Conservation (phyloP, 2,888 invertebrate species). For the Syritta pipiens region DNA sequence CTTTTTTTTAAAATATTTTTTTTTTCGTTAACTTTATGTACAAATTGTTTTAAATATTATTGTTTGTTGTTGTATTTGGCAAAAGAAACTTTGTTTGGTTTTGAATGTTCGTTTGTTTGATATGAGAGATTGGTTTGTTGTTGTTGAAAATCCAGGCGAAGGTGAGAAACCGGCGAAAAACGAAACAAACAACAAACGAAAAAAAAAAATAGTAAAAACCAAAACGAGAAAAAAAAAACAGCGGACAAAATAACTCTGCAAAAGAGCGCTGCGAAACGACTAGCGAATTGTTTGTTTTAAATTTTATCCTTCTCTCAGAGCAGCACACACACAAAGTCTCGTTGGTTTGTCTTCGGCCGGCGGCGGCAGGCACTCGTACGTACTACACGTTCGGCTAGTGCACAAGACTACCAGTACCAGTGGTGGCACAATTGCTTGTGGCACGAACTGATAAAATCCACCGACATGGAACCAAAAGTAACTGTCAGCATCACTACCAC, state of each 20-base stretch:
- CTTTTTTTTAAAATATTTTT: conserved; percentile 24
- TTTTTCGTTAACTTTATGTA: conserved; percentile 14
- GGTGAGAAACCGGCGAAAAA: not conserved
- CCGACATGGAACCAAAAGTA: conserved; percentile 64
- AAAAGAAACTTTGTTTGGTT: conserved; percentile 27
- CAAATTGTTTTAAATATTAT: conserved; percentile 2
- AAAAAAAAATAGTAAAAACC: not conserved
- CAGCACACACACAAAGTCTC: conserved; percentile 62
- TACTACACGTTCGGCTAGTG: conserved; percentile 66
- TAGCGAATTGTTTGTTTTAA: conserved; percentile 61
- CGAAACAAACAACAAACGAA: not conserved
- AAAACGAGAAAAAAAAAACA: conserved; percentile 8
- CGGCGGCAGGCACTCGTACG: conserved; percentile 62
- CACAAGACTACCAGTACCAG: conserved; percentile 69
- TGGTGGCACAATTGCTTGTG: conserved; percentile 69
- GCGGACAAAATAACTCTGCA: conserved; percentile 37
- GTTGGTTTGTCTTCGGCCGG: conserved; percentile 49
- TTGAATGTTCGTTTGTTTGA: conserved; percentile 10
- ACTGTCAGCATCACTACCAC: conserved; percentile 55
- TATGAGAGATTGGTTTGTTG: not conserved
- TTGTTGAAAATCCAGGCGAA: conserved; percentile 18
- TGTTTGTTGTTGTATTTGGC: conserved; percentile 31
- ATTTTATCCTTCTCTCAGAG: conserved; percentile 37
- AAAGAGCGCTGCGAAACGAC: conserved; percentile 48
- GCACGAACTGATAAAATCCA: conserved; percentile 68